Evolutionary conservation across 2,888 invertebrate species (phyloP).

Genomic region (Luperina testacea): DNA sequence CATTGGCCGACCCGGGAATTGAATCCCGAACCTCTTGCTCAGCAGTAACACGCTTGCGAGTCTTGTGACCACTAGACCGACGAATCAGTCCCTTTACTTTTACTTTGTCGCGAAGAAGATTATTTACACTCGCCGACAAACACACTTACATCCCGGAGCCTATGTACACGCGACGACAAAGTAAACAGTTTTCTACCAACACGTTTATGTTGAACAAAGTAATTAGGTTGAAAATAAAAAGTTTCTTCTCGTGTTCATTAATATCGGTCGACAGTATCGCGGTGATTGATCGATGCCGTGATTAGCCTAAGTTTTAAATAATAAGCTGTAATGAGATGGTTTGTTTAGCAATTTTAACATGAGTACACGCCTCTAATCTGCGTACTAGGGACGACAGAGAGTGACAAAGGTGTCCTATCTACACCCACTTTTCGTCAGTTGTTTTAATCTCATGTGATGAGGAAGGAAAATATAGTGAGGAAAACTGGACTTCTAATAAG

Average conservation of each 20-base stretch:
- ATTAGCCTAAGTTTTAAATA: conserved; percentile 68
- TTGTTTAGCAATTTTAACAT: conserved; percentile 11
- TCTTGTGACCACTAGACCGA: not conserved
- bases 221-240: conserved; percentile 50
- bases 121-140: conserved; percentile 45
- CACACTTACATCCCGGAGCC: conserved; percentile 49
- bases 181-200: conserved; percentile 41
- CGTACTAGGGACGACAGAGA: no score
- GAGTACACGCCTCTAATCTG: rapidly evolving
- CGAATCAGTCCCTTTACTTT: not conserved
- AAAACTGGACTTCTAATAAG: no score
- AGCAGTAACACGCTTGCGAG: not conserved
- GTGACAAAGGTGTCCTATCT: not conserved
- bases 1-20: not conserved
- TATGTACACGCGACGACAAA: conserved; percentile 43
- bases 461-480: not conserved
- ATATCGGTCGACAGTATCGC: conserved; percentile 59
- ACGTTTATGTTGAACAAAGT: conserved; percentile 47
- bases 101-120: conserved; percentile 35
- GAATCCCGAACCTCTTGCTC: not conserved
- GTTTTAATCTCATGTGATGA: not conserved
- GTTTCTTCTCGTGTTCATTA: conserved; percentile 56
- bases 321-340: conserved; percentile 71
- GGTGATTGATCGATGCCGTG: conserved; percentile 69
- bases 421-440: not conserved